Percentiles rank a stretch among this genome's conserved stretches.
These are phyloP conservation scores for Linhomoeus sp. DNA, from an alignment of 2,888 invertebrate genomes.

Conservation along the genomic window DNA sequence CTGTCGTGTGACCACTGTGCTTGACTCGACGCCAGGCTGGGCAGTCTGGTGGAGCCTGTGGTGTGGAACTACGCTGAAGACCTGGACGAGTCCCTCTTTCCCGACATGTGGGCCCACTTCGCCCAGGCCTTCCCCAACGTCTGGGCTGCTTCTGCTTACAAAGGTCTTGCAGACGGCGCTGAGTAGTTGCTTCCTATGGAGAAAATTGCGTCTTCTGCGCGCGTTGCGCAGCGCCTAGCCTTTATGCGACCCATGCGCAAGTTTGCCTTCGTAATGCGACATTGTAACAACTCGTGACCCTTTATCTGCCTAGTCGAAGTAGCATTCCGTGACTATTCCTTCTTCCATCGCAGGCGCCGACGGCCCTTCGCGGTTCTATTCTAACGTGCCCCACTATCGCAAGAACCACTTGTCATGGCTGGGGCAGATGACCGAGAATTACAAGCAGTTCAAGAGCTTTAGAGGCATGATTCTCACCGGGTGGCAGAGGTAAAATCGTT, in stretches of 20 bases:
- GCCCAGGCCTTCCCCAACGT: constrained; percentile 42
- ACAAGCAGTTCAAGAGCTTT: constrained; percentile 23
- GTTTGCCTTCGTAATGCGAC: no score
- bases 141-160: constrained; percentile 54
- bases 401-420: constrained; percentile 34
- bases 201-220: no score
- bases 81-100: constrained; percentile 18
- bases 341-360: constrained; percentile 43
- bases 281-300: no score
- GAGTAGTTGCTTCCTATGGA: no score
- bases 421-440: constrained; percentile 19
- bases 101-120: constrained; percentile 10
- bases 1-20: no score
- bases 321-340: no score
- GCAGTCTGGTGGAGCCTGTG: constrained; percentile 17
- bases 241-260: no score
- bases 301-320: no score
- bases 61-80: constrained; percentile 25
- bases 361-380: constrained; percentile 29
- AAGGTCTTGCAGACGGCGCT: constrained; percentile 32
- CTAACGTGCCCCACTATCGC: constrained; percentile 32
- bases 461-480: constrained; percentile 32
- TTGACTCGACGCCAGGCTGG: no score
- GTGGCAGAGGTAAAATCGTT: constrained; percentile 35
- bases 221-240: no score